Evolutionary conservation across 2,888 invertebrate species (phyloP).

Genomic region (Antitype chi): DNA sequence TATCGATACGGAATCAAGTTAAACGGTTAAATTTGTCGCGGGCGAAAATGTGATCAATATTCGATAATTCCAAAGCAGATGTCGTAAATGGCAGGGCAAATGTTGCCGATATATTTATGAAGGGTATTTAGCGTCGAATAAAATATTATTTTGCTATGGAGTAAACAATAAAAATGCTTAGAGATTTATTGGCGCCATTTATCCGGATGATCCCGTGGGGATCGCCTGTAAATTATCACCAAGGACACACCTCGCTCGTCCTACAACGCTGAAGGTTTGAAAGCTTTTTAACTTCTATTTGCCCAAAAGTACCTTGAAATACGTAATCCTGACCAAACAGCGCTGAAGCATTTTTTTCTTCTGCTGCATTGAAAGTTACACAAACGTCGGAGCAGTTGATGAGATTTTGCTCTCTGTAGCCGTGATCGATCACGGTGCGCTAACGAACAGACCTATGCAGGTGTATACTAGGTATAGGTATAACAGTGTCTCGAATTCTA

Average conservation of each 20-base stretch:
- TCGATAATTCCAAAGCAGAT: constrained; percentile 67
- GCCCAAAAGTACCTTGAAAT: constrained; percentile 11
- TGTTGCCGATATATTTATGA: constrained; percentile 68
- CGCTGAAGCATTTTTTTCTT: constrained; percentile 16
- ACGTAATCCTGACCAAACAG: constrained; percentile 5
- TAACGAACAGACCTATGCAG: constrained; percentile 44
- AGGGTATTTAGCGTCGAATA: constrained; percentile 70
- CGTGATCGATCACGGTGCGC: constrained; percentile 61
- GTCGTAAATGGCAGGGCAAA: constrained; percentile 67
- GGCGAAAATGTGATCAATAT: constrained; percentile 64
- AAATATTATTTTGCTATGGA: constrained; percentile 72
- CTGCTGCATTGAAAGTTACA: constrained; percentile 38
- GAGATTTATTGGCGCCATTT: constrained; percentile 79
- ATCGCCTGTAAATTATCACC: constrained; percentile 77
- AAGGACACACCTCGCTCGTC: constrained; percentile 59
- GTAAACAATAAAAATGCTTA: constrained; percentile 75
- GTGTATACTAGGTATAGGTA: constrained; percentile 6
- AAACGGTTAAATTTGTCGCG: constrained; percentile 47
- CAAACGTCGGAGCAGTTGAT: constrained; percentile 37
- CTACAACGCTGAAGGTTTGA: constrained; percentile 25
- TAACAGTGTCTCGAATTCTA: constrained; percentile 27
- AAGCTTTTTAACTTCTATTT: constrained; percentile 16
- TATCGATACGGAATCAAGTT: constrained; percentile 31
- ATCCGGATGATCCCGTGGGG: constrained; percentile 79
- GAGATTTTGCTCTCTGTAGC: constrained; percentile 45